Percentiles rank a stretch among this genome's conserved stretches.
These are phyloP conservation scores for Diorhabda sublineata DNA, from an alignment of 1,140 invertebrate species.

Conservation along the genomic window DNA sequence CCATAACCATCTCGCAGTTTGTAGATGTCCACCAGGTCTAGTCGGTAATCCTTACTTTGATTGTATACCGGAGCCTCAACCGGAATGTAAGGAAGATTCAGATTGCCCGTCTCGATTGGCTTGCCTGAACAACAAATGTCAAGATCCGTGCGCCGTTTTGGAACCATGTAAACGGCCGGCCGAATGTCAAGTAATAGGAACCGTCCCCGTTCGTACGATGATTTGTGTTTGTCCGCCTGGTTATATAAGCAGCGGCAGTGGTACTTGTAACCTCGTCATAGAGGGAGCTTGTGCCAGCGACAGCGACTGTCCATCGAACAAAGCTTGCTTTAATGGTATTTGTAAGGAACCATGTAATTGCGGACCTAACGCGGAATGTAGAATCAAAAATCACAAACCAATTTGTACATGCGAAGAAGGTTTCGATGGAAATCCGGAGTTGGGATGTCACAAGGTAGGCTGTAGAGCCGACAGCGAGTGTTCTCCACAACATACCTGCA, in stretches of 20 bases:
- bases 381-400: constrained; percentile 75
- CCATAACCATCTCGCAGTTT: constrained; percentile 76
- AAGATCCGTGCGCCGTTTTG: constrained; percentile 74
- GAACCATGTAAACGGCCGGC: constrained; percentile 77
- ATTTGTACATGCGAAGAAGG: constrained; percentile 77
- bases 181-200: constrained; percentile 73
- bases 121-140: constrained; percentile 77
- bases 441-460: constrained; percentile 67
- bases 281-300: constrained; percentile 70
- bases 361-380: constrained; percentile 74
- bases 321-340: constrained; percentile 72
- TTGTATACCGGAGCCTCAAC: constrained; percentile 65
- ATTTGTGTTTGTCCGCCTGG: constrained; percentile 82
- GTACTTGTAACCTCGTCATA: constrained; percentile 66
- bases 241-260: constrained; percentile 80
- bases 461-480: constrained; percentile 73
- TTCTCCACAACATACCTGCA: constrained; percentile 69
- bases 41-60: constrained; percentile 77
- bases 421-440: constrained; percentile 75
- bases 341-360: constrained; percentile 80
- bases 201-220: constrained; percentile 80
- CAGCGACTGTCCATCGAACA: constrained; percentile 68
- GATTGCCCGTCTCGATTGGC: constrained; percentile 77
- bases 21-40: constrained; percentile 69
- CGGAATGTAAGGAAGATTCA: constrained; percentile 73